Conservation (phyloP, 2,888 invertebrate species). For the Imbricaverruca yamaguchii region DNA sequence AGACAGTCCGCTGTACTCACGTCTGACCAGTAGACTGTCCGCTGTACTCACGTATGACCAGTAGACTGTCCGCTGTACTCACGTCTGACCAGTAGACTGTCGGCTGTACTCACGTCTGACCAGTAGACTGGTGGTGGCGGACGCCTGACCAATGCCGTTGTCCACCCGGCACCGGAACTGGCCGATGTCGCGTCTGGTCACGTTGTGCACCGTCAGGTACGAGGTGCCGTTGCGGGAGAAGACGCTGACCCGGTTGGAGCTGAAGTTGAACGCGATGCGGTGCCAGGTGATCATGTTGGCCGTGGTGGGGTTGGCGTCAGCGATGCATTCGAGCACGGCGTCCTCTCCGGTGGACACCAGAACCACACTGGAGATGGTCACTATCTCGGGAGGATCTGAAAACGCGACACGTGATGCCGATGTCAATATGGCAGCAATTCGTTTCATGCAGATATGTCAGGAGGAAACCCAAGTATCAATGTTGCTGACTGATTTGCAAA, state of each 20-base stretch:
- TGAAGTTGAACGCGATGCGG: constrained; percentile 55
- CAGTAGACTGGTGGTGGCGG: not conserved
- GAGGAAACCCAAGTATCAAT: too few species aligned
- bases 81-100: too few species aligned
- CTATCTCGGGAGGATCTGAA: constrained; percentile 30
- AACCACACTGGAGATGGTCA: constrained; percentile 27
- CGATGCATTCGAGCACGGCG: constrained; percentile 52
- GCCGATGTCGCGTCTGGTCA: constrained; percentile 78
- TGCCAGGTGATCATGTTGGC: constrained; percentile 79
- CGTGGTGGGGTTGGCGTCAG: constrained; percentile 75
- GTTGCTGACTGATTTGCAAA: too few species aligned
- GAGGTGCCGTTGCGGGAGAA: not conserved
- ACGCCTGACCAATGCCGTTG: constrained; percentile 65
- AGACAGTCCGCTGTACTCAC: too few species aligned
- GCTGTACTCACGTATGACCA: too few species aligned
- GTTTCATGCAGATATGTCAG: too few species aligned
- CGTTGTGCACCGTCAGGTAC: constrained; percentile 59
- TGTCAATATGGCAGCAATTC: too few species aligned
- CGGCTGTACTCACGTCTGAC: not conserved
- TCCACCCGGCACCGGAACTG: constrained; percentile 79
- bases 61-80: too few species aligned
- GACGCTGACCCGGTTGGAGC: constrained; percentile 15
- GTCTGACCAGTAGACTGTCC: too few species aligned
- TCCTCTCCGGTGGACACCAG: constrained; percentile 31
- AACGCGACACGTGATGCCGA: too few species aligned